Evolutionary conservation across 2,797 vertebrate species (phyloP).

Genomic region (Catamblyrhynchus diadema): DNA sequence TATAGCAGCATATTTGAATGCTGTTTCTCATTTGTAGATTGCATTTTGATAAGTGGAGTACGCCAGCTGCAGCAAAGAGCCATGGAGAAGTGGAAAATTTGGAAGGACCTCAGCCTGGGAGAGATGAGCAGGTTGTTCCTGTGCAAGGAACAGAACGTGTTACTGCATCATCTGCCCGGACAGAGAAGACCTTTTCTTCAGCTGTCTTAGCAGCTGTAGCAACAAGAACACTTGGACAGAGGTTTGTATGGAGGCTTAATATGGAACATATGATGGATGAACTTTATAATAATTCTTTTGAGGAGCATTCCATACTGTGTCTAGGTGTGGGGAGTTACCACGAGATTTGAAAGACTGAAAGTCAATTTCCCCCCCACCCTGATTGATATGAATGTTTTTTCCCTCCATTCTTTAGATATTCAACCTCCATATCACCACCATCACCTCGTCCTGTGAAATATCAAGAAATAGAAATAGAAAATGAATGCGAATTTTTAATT

Average conservation of each 20-base stretch:
- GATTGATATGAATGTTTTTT: background rate
- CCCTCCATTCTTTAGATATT: conserved; percentile 17
- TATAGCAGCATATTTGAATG: background rate
- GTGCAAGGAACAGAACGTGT: background rate
- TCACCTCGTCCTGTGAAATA: background rate
- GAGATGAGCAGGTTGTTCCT: background rate
- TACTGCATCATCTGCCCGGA: background rate
- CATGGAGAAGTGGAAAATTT: background rate
- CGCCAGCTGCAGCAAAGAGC: background rate
- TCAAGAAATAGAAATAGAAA: conserved; percentile 14
- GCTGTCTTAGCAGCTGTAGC: conserved; percentile 41
- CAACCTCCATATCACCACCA: background rate
- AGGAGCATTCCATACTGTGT: background rate
- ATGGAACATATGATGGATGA: background rate
- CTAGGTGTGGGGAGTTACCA: background rate
- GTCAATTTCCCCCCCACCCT: rapidly evolving
- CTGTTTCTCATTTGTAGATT: conserved; percentile 43
- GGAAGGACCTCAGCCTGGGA: background rate
- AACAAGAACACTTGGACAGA: background rate
- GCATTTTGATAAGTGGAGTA: conserved; percentile 11
- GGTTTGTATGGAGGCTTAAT: conserved; percentile 49
- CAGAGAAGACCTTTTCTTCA: conserved; percentile 26
- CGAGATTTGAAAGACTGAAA: background rate
- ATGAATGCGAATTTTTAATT: conserved; percentile 77
- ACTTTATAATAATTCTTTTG: background rate